Evolutionary conservation across 1,140 invertebrate species (phyloP).

Genomic region (Cataglyphis hispanica): DNA sequence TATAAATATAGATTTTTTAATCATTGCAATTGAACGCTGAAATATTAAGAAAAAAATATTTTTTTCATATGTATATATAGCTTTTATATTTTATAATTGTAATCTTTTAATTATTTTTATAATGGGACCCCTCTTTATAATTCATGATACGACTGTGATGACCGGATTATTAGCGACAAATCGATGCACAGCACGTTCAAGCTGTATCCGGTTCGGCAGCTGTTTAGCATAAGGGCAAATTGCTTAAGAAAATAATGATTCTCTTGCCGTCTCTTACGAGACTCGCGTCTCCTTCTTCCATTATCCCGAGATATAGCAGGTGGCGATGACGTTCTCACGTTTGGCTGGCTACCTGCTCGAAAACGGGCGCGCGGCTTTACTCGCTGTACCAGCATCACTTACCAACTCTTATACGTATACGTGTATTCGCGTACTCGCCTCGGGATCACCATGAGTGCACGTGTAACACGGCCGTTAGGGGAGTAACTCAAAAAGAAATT

Average conservation of each 20-base stretch:
- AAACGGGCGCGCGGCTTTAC: slow-evolving; percentile 48
- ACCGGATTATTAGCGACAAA: slow-evolving; percentile 24
- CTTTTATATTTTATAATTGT: background rate
- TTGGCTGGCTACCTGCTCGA: slow-evolving; percentile 47
- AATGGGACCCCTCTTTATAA: background rate
- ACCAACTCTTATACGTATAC: background rate
- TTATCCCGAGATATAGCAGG: slow-evolving; percentile 68
- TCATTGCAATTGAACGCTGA: background rate
- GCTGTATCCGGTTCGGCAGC: slow-evolving; percentile 65
- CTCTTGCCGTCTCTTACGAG: slow-evolving; percentile 46
- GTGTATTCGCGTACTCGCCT: background rate
- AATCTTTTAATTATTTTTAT: background rate
- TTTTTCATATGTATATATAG: background rate
- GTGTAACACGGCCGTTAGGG: slow-evolving; percentile 44
- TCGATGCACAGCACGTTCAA: background rate
- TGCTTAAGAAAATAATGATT: slow-evolving; percentile 76
- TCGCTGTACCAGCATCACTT: slow-evolving; percentile 32
- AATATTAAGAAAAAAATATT: background rate
- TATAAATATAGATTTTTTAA: background rate
- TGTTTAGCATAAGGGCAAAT: slow-evolving; percentile 79
- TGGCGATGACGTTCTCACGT: slow-evolving; percentile 71
- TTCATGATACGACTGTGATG: background rate
- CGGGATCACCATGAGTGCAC: slow-evolving; percentile 5
- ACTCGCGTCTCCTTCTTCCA: slow-evolving; percentile 48
- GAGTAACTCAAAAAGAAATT: background rate